Percentiles rank a stretch among this genome's conserved stretches.
Evolutionary conservation across 2,888 invertebrate genomes (phyloP).

Genomic region (Melitaea athalia): DNA sequence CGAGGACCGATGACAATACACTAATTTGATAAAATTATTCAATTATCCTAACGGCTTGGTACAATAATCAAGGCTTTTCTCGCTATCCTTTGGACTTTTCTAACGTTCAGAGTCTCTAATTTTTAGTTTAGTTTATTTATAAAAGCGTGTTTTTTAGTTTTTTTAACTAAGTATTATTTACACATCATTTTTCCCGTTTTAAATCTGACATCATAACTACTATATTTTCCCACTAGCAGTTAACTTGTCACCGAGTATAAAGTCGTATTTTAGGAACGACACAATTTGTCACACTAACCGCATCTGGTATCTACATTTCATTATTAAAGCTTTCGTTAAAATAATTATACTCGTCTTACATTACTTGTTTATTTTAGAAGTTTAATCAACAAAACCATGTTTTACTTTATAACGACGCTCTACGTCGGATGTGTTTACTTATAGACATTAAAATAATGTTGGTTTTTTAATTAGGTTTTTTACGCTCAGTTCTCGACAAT

Average conservation of each 20-base stretch:
- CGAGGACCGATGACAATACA: no score
- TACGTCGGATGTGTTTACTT: background rate
- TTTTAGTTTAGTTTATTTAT: no score
- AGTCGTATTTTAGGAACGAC: slow-evolving; percentile 48
- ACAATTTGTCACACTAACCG: slow-evolving; percentile 56
- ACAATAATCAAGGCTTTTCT: no score
- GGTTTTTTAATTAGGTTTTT: background rate
- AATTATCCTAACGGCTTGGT: no score
- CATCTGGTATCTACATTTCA: slow-evolving; percentile 53
- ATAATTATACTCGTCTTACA: slow-evolving; percentile 24
- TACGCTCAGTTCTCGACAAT: no score
- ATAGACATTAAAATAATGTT: no score
- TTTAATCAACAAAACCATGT: background rate
- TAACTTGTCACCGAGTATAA: slow-evolving; percentile 57
- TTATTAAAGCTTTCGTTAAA: slow-evolving; percentile 49
- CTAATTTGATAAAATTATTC: no score
- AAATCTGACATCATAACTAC: slow-evolving; percentile 4
- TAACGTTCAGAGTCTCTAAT: no score
- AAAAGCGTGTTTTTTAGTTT: no score
- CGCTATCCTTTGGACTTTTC: no score
- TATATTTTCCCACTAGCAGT: slow-evolving; percentile 32
- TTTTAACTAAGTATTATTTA: no score
- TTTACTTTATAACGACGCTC: background rate
- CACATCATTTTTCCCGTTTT: background rate
- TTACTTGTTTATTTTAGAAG: slow-evolving; percentile 5